A percentile compares a stretch with the other conserved stretches of the same genome.
These are phyloP conservation scores for Drymodes brunneopygia DNA, from an alignment of 2,113 vertebrate genomes.

Conservation along the genomic window DNA sequence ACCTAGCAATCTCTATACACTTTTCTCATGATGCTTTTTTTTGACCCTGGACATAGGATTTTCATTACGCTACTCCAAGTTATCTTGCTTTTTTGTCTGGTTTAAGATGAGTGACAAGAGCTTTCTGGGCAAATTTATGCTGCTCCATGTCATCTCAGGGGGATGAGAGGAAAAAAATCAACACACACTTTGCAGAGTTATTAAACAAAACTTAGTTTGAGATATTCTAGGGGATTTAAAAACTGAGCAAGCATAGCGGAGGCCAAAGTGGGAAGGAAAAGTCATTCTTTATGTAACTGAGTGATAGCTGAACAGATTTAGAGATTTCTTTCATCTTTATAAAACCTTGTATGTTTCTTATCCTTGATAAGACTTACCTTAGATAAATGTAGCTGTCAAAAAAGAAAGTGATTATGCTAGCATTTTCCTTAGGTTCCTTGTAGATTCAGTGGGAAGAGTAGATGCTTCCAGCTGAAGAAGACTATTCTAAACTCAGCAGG, in stretches of 20 bases:
- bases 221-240: background rate
- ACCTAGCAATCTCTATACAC: background rate
- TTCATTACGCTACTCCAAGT: background rate
- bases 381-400: background rate
- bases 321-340: background rate
- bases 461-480: background rate
- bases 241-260: background rate
- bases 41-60: background rate
- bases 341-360: background rate
- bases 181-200: background rate
- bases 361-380: background rate
- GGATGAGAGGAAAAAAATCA: background rate
- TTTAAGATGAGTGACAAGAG: background rate
- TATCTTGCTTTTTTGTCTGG: background rate
- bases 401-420: background rate
- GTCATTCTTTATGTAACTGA: background rate
- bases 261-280: background rate
- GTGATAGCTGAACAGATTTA: background rate
- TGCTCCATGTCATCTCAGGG: background rate
- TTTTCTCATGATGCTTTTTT: background rate
- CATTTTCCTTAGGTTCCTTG: background rate
- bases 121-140: background rate
- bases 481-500: background rate
- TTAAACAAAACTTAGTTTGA: background rate
- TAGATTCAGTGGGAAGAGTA: background rate